phyloP scores from a whole-genome alignment of 2,113 vertebrate genomes.

The Silurus asotus region DNA sequence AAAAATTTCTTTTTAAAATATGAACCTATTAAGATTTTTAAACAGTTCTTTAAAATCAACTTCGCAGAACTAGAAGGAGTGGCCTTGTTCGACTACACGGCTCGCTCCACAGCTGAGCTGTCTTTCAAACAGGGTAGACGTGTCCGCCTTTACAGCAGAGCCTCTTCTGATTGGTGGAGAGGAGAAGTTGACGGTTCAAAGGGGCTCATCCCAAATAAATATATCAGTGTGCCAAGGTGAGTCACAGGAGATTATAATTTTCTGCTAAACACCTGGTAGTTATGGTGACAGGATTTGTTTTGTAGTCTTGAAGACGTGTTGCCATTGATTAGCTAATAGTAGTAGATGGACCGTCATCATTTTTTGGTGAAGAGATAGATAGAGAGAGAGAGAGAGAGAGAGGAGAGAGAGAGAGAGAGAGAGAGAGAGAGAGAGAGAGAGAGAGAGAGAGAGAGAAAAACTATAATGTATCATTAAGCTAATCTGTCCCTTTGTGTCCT shows the following conservation, averaged over 20 bases:
- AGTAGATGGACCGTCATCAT: not conserved
- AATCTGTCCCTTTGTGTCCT: not conserved
- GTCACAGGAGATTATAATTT: constrained; percentile 24
- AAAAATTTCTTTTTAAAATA: not conserved
- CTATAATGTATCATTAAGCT: not conserved
- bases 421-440: not conserved
- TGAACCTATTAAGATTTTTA: not conserved
- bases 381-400: not conserved
- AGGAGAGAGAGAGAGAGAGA: not conserved
- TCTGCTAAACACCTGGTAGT: not conserved
- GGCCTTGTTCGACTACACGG: constrained; percentile 63
- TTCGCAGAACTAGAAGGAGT: constrained; percentile 69
- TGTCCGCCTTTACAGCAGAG: constrained; percentile 66
- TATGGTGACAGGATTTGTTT: not conserved
- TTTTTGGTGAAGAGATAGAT: too few species aligned
- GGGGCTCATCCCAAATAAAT: constrained; percentile 74
- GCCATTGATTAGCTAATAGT: not conserved
- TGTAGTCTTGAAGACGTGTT: not conserved
- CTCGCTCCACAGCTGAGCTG: constrained; percentile 61
- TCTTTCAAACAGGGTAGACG: constrained; percentile 67
- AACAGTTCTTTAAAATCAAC: not conserved
- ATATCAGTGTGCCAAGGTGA: constrained; percentile 71
- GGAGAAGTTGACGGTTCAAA: constrained; percentile 62
- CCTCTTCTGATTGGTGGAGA: constrained; percentile 73
- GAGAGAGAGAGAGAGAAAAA: not conserved